Conservation (phyloP, 2,888 invertebrate genomes). For the Drosophila bunnanda region DNA sequence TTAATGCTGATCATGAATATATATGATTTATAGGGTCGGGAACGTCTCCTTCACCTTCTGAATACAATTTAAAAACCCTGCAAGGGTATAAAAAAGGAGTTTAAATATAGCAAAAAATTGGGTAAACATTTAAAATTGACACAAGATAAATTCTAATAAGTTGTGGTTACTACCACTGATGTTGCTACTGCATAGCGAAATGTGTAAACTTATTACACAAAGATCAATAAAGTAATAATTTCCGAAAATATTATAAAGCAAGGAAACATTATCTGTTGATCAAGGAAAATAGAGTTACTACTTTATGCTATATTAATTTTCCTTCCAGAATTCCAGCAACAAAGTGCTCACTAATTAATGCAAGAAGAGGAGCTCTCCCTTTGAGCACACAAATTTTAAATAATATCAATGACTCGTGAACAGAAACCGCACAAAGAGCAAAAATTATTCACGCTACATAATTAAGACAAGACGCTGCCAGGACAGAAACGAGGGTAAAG, state of each 20-base stretch:
- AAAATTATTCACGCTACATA: slow-evolving; percentile 81
- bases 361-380: slow-evolving; percentile 16
- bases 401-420: slow-evolving; percentile 69
- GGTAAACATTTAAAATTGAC: slow-evolving; percentile 17
- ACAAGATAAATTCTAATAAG: slow-evolving; percentile 15
- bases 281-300: neutral
- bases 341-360: slow-evolving; percentile 55
- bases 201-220: neutral
- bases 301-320: neutral
- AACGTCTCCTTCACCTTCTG: no score
- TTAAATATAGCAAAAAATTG: slow-evolving; percentile 11
- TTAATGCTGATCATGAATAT: no score
- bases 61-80: no score
- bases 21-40: no score
- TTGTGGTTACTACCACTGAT: slow-evolving; percentile 10
- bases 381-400: slow-evolving; percentile 27
- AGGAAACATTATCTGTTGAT: neutral
- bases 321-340: neutral
- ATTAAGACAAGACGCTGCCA: slow-evolving; percentile 77
- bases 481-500: slow-evolving; percentile 46
- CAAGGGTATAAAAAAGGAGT: slow-evolving; percentile 1
- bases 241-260: neutral
- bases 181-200: slow-evolving; percentile 11
- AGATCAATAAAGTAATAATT: neutral
- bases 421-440: slow-evolving; percentile 51